Evolutionary conservation across 2,113 vertebrate genomes (phyloP).

Genomic region (Neotoma lepida): DNA sequence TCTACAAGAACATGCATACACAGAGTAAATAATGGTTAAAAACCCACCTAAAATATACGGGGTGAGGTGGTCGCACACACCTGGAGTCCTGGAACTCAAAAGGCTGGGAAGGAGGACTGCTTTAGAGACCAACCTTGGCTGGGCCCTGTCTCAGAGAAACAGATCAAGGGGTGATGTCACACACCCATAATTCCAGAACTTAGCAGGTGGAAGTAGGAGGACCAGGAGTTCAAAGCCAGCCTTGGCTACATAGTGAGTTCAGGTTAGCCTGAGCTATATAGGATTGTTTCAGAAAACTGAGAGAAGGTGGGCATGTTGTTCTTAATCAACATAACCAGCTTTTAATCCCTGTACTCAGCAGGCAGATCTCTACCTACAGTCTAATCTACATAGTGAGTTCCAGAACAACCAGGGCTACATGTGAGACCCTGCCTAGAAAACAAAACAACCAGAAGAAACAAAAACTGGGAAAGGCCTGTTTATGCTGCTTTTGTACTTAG

Average conservation of each 20-base stretch:
- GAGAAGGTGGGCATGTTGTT: background rate
- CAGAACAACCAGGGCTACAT: background rate
- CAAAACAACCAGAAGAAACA: background rate
- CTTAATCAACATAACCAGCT: no score
- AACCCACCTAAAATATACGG: background rate
- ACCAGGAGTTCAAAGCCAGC: background rate
- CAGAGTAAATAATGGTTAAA: background rate
- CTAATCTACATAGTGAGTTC: background rate
- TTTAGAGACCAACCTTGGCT: background rate
- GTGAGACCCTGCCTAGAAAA: background rate
- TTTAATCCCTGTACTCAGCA: background rate
- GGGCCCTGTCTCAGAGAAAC: background rate
- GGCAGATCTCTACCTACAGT: background rate
- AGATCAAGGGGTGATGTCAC: background rate
- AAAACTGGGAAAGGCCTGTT: background rate
- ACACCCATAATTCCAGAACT: background rate
- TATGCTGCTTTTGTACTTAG: background rate
- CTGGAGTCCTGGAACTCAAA: background rate
- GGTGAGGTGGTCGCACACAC: background rate
- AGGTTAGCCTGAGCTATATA: background rate
- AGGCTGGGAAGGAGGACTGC: background rate
- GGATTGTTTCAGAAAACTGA: background rate
- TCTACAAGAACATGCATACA: background rate
- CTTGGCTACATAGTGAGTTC: background rate
- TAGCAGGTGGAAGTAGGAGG: background rate